Conservation (phyloP, 2,888 invertebrate species). For the Lordiphosa fenestrarum region DNA sequence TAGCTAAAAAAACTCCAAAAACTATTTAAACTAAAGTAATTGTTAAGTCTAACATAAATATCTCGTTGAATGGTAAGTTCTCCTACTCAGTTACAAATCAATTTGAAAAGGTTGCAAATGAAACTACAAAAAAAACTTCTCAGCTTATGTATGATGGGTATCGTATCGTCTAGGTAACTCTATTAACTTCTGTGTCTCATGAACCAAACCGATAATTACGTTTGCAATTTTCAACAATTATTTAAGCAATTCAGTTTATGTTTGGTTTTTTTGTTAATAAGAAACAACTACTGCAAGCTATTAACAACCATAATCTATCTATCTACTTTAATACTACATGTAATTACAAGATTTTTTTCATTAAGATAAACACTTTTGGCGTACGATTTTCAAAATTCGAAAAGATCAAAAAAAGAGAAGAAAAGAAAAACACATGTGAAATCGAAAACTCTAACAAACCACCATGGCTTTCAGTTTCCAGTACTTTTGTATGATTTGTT, state of each 20-base stretch:
- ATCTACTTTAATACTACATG: conserved; percentile 27
- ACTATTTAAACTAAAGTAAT: conserved; percentile 52
- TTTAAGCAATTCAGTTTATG: conserved; percentile 72
- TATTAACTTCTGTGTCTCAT: conserved; percentile 16
- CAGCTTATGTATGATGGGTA: conserved; percentile 54
- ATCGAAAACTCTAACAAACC: conserved; percentile 44
- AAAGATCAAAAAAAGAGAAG: conserved; percentile 5
- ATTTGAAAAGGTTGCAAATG: conserved; percentile 65
- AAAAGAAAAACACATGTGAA: conserved; percentile 22
- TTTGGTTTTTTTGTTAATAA: conserved; percentile 20
- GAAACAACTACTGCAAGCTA: conserved; percentile 68
- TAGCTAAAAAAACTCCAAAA: conserved; percentile 19
- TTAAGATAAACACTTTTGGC: conserved; percentile 77
- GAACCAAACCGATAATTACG: conserved; percentile 49
- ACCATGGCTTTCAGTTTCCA: conserved; percentile 68
- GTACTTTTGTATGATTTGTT: conserved; percentile 60
- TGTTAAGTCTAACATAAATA: conserved; percentile 49
- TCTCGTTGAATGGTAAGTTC: conserved; percentile 59
- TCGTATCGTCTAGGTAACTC: conserved; percentile 50
- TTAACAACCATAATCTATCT: conserved; percentile 41
- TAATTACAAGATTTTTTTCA: conserved; percentile 65
- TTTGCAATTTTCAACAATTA: conserved; percentile 76
- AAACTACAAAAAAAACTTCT: conserved; percentile 24
- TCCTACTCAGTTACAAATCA: conserved; percentile 38
- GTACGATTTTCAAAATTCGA: conserved; percentile 57